Evolutionary conservation across 2,113 vertebrate genomes (phyloP).

Genomic region (Microtus ochrogaster): DNA sequence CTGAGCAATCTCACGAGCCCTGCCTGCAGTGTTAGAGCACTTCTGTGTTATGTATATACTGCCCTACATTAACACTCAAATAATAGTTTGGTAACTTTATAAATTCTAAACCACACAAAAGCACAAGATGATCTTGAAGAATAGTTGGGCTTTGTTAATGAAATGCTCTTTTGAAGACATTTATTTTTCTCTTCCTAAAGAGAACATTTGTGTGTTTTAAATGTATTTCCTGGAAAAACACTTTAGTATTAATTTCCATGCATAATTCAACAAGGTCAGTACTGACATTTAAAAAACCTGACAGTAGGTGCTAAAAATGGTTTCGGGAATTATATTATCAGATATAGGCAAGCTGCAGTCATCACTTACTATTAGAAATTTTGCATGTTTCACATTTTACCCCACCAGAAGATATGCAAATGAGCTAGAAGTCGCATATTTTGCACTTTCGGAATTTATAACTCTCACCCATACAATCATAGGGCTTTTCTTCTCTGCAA

Average conservation of each 20-base stretch:
- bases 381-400: constrained; percentile 37
- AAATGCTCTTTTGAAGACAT: not conserved
- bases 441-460: constrained; percentile 41
- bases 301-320: constrained; percentile 46
- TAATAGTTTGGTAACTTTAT: not conserved
- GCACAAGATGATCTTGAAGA: constrained; percentile 3
- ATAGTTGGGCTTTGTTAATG: not conserved
- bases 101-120: not conserved
- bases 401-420: not conserved
- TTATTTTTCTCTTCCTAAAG: constrained; percentile 50
- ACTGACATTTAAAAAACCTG: constrained; percentile 57
- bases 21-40: not conserved
- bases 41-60: not conserved
- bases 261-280: constrained; percentile 63
- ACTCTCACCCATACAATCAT: not conserved
- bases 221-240: constrained; percentile 44
- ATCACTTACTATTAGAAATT: constrained; percentile 53
- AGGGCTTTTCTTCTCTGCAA: constrained; percentile 15
- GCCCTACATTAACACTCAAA: constrained; percentile 7
- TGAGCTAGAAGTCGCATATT: not conserved
- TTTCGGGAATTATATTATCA: constrained; percentile 52
- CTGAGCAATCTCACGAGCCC: not conserved
- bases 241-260: constrained; percentile 48
- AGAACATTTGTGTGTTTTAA: constrained; percentile 31
- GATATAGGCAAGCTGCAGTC: not conserved